phyloP scores from a whole-genome alignment of 1,140 invertebrate genomes.

The Neodiprion fabricii region DNA sequence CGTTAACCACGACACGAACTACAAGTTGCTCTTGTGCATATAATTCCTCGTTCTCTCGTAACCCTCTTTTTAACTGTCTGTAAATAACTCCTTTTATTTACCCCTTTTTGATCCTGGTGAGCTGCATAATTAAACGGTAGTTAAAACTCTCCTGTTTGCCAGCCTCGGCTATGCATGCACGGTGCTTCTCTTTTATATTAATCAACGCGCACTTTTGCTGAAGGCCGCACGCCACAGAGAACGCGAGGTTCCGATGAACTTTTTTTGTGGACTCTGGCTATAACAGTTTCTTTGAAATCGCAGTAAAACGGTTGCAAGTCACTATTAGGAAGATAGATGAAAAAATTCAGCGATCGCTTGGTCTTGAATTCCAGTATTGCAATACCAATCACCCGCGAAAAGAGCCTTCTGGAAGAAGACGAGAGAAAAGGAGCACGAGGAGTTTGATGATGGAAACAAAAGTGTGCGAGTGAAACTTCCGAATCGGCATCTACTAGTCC shows the following conservation, averaged over 20 bases:
- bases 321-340: too few species aligned
- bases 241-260: too few species aligned
- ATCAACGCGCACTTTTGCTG: neutral
- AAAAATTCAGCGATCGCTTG: too few species aligned
- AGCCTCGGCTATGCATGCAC: neutral
- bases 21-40: neutral
- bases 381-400: too few species aligned
- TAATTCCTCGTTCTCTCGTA: neutral
- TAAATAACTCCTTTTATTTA: conserved; percentile 6
- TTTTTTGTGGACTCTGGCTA: too few species aligned
- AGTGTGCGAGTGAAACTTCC: conserved; percentile 35
- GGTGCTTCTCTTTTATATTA: neutral
- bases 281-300: too few species aligned
- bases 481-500: conserved; percentile 36
- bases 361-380: too few species aligned
- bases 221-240: too few species aligned
- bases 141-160: neutral
- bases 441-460: neutral
- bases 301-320: too few species aligned
- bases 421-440: too few species aligned
- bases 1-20: conserved; percentile 2
- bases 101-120: neutral
- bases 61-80: neutral
- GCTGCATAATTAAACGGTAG: conserved; percentile 5
- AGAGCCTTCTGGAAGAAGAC: too few species aligned